These are phyloP conservation scores for Agrilus biguttatus DNA, from an alignment of 2,888 invertebrate genomes.

Conservation along the genomic window DNA sequence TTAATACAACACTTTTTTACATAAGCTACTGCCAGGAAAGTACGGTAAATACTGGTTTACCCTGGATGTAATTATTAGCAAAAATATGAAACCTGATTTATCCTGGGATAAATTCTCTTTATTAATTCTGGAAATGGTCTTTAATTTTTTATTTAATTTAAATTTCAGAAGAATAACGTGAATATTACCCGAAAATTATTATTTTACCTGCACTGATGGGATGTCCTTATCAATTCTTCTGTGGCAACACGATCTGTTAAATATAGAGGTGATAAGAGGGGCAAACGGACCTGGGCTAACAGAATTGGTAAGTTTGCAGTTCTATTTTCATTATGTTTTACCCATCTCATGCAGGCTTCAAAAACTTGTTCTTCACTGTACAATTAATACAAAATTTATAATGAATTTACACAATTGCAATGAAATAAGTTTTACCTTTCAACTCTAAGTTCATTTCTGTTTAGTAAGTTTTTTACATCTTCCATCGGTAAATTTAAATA, in stretches of 20 bases:
- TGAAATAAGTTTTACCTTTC: slow-evolving; percentile 24
- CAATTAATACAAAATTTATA: not conserved
- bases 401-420: not conserved
- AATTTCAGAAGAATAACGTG: not conserved
- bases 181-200: not conserved
- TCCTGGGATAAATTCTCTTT: slow-evolving; percentile 1
- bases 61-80: no score
- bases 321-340: slow-evolving; percentile 48
- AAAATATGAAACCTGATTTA: no score
- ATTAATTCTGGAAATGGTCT: slow-evolving; percentile 3
- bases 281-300: slow-evolving; percentile 61
- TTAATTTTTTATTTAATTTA: not conserved
- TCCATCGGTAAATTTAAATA: slow-evolving; percentile 47
- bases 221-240: slow-evolving; percentile 61
- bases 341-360: slow-evolving; percentile 72
- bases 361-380: slow-evolving; percentile 65
- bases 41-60: no score
- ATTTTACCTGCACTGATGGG: slow-evolving; percentile 56
- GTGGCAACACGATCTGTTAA: slow-evolving; percentile 67
- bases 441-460: slow-evolving; percentile 64
- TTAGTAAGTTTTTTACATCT: slow-evolving; percentile 55
- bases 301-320: slow-evolving; percentile 50
- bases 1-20: not conserved
- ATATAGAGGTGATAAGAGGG: slow-evolving; percentile 67
- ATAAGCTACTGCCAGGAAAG: no score